phyloP scores from a whole-genome alignment of 2,113 vertebrate species.

The Nothocercus nigrocapillus region DNA sequence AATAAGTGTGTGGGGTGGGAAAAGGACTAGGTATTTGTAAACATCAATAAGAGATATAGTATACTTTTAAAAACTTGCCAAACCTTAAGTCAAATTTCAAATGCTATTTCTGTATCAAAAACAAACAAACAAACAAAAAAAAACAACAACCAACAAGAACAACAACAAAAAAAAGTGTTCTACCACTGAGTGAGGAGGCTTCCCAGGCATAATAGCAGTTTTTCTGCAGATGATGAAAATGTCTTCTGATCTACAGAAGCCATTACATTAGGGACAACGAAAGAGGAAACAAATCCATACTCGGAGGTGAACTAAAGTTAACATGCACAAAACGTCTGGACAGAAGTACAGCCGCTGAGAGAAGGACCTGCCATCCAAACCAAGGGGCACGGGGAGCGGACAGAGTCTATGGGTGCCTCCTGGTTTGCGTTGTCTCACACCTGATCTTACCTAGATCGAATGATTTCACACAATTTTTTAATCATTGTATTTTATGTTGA shows the following conservation, averaged over 20 bases:
- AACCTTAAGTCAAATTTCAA: not conserved
- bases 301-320: not conserved
- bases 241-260: not conserved
- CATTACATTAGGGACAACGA: not conserved
- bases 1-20: not conserved
- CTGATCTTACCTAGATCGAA: not conserved
- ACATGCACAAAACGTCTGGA: not conserved
- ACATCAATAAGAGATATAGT: not conserved
- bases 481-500: no score
- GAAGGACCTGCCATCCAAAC: not conserved
- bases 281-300: not conserved
- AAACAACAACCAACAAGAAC: no score
- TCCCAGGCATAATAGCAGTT: not conserved
- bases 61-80: not conserved
- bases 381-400: not conserved
- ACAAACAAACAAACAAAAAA: no score
- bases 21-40: not conserved
- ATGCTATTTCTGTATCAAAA: not conserved
- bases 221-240: not conserved
- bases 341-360: not conserved
- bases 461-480: not conserved
- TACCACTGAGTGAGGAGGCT: not conserved
- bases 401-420: not conserved
- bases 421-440: not conserved
- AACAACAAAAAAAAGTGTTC: not conserved